A percentile compares a stretch with the other conserved stretches of the same genome.
Evolutionary conservation across 1,140 invertebrate genomes (phyloP).

Genomic region (Pararge aegeria): DNA sequence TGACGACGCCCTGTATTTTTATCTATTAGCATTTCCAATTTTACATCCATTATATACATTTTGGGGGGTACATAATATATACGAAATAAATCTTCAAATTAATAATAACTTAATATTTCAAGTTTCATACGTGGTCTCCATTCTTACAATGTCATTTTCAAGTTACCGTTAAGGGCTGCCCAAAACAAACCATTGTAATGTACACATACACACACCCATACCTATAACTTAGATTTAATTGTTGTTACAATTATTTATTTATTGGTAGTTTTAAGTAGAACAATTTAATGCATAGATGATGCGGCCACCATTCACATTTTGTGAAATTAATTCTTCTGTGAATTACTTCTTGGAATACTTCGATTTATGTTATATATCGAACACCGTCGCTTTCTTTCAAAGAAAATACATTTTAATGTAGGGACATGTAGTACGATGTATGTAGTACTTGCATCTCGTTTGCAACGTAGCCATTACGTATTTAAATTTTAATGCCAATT

Average conservation of each 20-base stretch:
- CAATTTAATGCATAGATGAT: constrained; percentile 13
- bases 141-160: neutral
- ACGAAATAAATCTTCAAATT: too few relatives aligned
- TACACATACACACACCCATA: neutral
- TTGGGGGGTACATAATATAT: too few relatives aligned
- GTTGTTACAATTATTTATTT: constrained; percentile 18
- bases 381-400: neutral
- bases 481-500: neutral
- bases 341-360: neutral
- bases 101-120: too few relatives aligned
- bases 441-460: too few relatives aligned
- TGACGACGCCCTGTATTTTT: too few relatives aligned
- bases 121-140: too few relatives aligned
- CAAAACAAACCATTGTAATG: neutral
- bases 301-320: neutral
- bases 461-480: too few relatives aligned
- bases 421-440: too few relatives aligned
- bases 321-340: neutral
- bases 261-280: constrained; percentile 21
- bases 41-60: too few relatives aligned
- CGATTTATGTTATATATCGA: neutral
- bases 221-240: neutral
- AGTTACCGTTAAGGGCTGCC: neutral
- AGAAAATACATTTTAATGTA: too few relatives aligned
- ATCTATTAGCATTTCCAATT: too few relatives aligned